These are phyloP conservation scores for Tuberolachnus salignus DNA, from an alignment of 2,888 invertebrate genomes.

Conservation along the genomic window DNA sequence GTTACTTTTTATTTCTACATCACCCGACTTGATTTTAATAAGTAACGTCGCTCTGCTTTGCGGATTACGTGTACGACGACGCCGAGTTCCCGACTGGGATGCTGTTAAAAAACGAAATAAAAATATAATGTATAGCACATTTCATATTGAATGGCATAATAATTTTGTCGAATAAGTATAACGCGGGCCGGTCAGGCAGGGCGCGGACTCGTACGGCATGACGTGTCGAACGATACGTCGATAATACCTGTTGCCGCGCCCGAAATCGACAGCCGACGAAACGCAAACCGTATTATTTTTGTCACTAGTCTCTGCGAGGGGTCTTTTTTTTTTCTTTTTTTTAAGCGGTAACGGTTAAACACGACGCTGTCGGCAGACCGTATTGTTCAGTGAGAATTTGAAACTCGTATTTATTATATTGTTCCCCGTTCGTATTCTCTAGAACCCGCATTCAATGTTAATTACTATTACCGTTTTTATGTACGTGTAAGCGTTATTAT, in stretches of 20 bases:
- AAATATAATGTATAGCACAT: no score
- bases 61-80: no score
- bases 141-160: no score
- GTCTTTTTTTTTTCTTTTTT: no score
- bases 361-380: background rate
- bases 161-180: no score
- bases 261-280: constrained; percentile 1
- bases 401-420: constrained; percentile 13
- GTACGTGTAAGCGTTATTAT: no score
- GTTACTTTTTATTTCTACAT: no score
- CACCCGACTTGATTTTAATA: no score
- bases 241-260: constrained; percentile 5
- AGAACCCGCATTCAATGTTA: constrained; percentile 23
- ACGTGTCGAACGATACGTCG: background rate
- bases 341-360: background rate
- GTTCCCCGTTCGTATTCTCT: background rate
- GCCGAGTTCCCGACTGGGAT: no score
- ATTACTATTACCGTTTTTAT: constrained; percentile 22
- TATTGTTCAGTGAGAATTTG: constrained; percentile 14
- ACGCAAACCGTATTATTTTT: background rate
- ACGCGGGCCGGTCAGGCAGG: no score
- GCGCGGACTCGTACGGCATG: background rate
- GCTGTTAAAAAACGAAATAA: no score
- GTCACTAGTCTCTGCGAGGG: constrained; percentile 11
- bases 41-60: no score